Evolutionary conservation across 2,113 vertebrate genomes (phyloP).

Genomic region (Sterrhoptilus dennistouni): DNA sequence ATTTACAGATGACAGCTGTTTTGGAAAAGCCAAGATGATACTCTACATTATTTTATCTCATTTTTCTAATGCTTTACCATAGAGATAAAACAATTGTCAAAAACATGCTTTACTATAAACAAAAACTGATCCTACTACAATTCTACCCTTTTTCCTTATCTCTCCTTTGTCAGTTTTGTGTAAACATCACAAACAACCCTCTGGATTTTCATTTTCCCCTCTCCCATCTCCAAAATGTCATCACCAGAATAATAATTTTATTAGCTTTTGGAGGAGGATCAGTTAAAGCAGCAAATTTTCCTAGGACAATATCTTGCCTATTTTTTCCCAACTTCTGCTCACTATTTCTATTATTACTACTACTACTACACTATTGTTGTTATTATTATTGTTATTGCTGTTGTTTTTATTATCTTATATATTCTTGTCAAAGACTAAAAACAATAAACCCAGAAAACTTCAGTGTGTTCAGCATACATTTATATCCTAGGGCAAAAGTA

Average conservation of each 20-base stretch:
- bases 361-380: not conserved
- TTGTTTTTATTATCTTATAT: not conserved
- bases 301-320: not conserved
- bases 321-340: not conserved
- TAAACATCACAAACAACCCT: not conserved
- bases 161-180: not conserved
- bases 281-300: not conserved
- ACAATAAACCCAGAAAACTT: not conserved
- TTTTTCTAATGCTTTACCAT: not conserved
- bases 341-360: not conserved
- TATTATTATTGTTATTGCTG: not conserved
- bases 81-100: not conserved
- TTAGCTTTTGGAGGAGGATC: not conserved
- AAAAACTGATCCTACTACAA: not conserved
- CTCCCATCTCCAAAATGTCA: not conserved
- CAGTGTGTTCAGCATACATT: not conserved
- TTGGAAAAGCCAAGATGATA: not conserved
- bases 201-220: not conserved
- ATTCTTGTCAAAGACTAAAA: not conserved
- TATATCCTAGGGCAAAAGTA: not conserved
- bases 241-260: not conserved
- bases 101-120: not conserved
- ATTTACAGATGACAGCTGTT: slow-evolving; percentile 18
- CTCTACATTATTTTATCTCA: not conserved
- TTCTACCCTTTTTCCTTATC: not conserved